Evolutionary conservation across 1,140 invertebrate genomes (phyloP).

Genomic region (Drosophila funebris): DNA sequence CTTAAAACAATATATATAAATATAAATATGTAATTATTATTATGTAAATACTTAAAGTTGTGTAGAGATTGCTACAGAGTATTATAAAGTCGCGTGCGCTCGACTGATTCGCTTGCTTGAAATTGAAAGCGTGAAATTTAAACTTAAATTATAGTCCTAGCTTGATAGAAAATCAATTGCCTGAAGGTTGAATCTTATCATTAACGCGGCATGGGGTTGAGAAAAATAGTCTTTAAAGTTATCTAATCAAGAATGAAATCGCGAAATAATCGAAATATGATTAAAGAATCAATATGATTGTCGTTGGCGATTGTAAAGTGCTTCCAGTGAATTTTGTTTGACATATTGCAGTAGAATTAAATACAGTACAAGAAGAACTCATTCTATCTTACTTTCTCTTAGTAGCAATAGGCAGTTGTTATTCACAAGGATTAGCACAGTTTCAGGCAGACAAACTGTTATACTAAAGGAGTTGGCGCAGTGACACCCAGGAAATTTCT

Average conservation of each 20-base stretch:
- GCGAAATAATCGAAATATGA: neutral
- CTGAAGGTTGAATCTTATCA: slow-evolving; percentile 27
- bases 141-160: neutral
- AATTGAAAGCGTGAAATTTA: neutral
- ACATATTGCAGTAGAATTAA: neutral
- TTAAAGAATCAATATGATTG: neutral
- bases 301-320: neutral
- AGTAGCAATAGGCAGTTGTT: too few species aligned
- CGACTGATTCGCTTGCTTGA: too few species aligned
- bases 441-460: too few species aligned
- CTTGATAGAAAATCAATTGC: neutral
- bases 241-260: slow-evolving; percentile 10
- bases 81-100: too few species aligned
- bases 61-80: too few species aligned
- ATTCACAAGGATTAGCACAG: neutral
- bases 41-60: too few species aligned
- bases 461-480: too few species aligned
- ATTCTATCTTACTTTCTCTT: neutral
- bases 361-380: neutral
- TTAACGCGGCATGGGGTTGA: neutral
- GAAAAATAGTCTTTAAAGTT: neutral
- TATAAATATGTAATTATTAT: too few species aligned
- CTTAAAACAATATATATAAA: too few species aligned
- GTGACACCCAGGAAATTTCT: too few species aligned
- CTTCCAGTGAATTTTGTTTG: neutral